Base-by-base conservation (phyloP, 2,113 vertebrate species). In the Percopsis transmontana region DNA sequence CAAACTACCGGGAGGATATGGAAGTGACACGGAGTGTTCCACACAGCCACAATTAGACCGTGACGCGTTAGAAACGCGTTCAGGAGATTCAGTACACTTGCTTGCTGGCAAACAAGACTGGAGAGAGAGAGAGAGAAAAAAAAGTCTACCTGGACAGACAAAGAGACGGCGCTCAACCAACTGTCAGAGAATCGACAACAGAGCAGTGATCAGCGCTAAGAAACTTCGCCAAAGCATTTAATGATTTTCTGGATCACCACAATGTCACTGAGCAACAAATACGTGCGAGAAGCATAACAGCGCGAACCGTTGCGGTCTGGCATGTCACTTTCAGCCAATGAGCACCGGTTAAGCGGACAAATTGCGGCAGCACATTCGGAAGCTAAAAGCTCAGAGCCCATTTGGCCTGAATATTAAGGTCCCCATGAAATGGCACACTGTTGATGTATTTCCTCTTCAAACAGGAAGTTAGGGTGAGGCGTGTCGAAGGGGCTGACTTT, bases 231-330 rank as follows among this genome's bases (percentile, higher is more conserved):
- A 63, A 68, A 70, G 77, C 79, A 57, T 83, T 85, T 84, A 85
- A 89, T 74, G 55, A 80, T 86, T 67, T 86, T 87, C 79, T 62
- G 73, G 87, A 82, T 91, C 88, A 79, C 51, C 39, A 67, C 70
- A 77, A 76, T 76, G 86, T 88, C 86, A 82, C 55, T 11, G 62
- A 76, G 47, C 80, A 68, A 70, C 74, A 52, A 73, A 74, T 68
- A 72, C 71, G 74, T 70, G 79, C 56, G 47, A 67, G 63, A 74
- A 77, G 79, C 45, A 66, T 13, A 33, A 33, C 27, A 48, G 44
- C 2, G 1, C n/a, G 0, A 50, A 19, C 51, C 63, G 45, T 70
- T 45, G 18, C 2, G 53, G 54, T 45, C 53, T 11, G 48, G 27
- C 33, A n/a, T 62, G 72, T 40, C 69, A 61, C 59, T 48, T 59